These are phyloP conservation scores for Eupithecia subfuscata DNA, from an alignment of 2,888 invertebrate species.

Conservation along the genomic window DNA sequence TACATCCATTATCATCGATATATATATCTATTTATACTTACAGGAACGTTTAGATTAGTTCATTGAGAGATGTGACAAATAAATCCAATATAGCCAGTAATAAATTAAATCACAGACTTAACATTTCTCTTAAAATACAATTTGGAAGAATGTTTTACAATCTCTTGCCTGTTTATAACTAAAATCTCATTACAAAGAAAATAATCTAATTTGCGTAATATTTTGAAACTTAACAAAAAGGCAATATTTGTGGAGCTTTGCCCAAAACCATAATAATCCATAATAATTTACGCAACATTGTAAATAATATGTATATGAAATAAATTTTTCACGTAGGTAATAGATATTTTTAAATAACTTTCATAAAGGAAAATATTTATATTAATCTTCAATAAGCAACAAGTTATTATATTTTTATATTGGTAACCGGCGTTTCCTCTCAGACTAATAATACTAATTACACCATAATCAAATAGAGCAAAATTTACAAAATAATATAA, in stretches of 20 bases:
- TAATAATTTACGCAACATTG: conserved; percentile 77
- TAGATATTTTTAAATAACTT: conserved; percentile 70
- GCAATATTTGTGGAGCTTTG: conserved; percentile 47
- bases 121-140: conserved; percentile 71
- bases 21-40: conserved; percentile 81
- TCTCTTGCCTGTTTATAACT: conserved; percentile 60
- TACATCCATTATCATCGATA: conserved; percentile 73
- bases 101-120: conserved; percentile 83
- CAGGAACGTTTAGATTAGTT: conserved; percentile 80
- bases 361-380: conserved; percentile 76
- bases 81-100: conserved; percentile 66
- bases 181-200: conserved; percentile 69
- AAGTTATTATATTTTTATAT: conserved; percentile 80
- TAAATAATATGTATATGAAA: conserved; percentile 54
- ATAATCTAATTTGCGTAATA: conserved; percentile 72
- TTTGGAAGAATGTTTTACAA: conserved; percentile 51
- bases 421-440: conserved; percentile 84
- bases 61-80: conserved; percentile 62
- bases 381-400: conserved; percentile 82
- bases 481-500: conserved; percentile 70
- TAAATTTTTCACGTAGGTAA: conserved; percentile 63
- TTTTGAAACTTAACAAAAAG: conserved; percentile 79
- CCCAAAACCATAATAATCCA: conserved; percentile 73
- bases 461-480: conserved; percentile 76
- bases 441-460: conserved; percentile 83